Evolutionary conservation across 53 echinoderm and acorn worm genomes (phyloP), one percentile per base, ranked within the genome.

Genomic region (Paracentrotus lividus): DNA sequence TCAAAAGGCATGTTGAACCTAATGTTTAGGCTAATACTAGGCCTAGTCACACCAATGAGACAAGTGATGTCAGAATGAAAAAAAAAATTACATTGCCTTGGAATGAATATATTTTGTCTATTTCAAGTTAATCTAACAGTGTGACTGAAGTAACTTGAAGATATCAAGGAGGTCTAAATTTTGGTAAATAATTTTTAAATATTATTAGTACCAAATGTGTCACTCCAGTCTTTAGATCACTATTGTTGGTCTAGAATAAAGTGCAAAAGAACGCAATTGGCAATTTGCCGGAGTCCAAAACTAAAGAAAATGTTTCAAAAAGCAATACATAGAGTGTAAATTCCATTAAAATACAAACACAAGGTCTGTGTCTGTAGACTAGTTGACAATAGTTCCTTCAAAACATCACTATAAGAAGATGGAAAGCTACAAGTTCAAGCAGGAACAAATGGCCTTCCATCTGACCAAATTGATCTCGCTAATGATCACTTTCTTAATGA

Each of bases 401-500:
- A 27, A 10, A 14, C 38, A 72, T 1, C 38, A 9, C 18, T 8
- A 69, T 33, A 34, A 20, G 0, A 36, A 69, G 36, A 69, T 16
- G 18, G 16, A 14, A 55, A 69, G 72, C 36, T 16, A 13, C 15
- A 40, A 36, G 40, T 72, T 72, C 36, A 14, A 32, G 32, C 5
- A 72, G 40, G 18, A 72, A 72, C 7, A 72, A 72, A 40, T 18
- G 72, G 40, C 72, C 36, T 38, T 40, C n/a, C 26, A 85, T 0
- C 21, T 26, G 85, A 85, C 85, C n/a, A 49, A 49, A n/a, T n/a
- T 85, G 47, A 49, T 29, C 27, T 51, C 21, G 40, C 49, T 85
- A 85, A 85, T 85, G 85, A 85, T 85, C 85, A n/a, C 85, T 49
- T 29, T 85, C 27, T 49, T 51, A 85, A 85, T 47, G 85, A 47